Base-by-base conservation (phyloP, 2,797 vertebrate species). In the Cyprinodon diabolis region DNA sequence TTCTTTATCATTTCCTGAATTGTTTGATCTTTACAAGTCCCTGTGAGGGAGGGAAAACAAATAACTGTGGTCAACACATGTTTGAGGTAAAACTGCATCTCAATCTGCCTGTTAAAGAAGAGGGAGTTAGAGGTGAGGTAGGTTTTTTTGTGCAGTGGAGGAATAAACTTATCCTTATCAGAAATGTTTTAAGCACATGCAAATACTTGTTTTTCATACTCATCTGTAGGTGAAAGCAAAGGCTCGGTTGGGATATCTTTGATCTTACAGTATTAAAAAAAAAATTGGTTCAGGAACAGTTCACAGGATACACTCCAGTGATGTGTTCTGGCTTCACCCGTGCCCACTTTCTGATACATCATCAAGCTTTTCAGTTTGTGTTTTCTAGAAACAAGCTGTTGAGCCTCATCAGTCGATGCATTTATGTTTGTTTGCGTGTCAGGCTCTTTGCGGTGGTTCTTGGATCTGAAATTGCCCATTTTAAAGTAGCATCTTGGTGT, bases 11-110 rank as follows among this genome's bases (percentile, higher is more conserved):
- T 82, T 88, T 83, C n/a, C 30, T 45, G 67, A 51, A 82, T 21
- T 13, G 77, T 95, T 95, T 95, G 92, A 94, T 94, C 92, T 93
- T 83, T 87, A 84, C 80, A 94, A 89, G 91, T 85, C 90, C 86
- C 86, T 85, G 82, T 86, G 81, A 80, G 87, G 75, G 54, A 80
- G 82, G 76, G 88, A 87, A 78, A 87, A 82, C 77, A 81, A 77
- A 86, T 69, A 85, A 82, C 81, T 79, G 60, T 81, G 83, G 84
- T 86, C 86, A 86, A 85, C 81, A 85, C 78, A 85, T 83, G 79
- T 79, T 70, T 55, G 65, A 73, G 62, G 76, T 68, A 75, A 66
- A 68, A 69, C 85, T 80, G 68, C 73, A 79, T 48, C 76, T 63
- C 71, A 62, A 75, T 71, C 75, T 62, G 48, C 75, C 57, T 52